Percentiles rank a stretch among this genome's conserved stretches.
Evolutionary conservation across 1,140 invertebrate genomes (phyloP).

Genomic region (Drosophila santomea): DNA sequence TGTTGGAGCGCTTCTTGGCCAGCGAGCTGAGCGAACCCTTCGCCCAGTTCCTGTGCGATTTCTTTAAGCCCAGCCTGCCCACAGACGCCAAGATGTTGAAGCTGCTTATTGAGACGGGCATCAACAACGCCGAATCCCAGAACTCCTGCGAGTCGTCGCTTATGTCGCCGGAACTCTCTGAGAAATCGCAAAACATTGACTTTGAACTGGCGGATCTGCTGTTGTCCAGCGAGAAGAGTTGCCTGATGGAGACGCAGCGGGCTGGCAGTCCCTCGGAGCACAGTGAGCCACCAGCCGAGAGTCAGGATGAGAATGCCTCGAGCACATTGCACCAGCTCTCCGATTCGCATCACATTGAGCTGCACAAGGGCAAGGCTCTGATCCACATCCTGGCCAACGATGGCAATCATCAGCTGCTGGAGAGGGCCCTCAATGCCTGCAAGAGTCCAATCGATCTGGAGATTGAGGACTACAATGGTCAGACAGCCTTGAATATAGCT

Average conservation of each 20-base stretch:
- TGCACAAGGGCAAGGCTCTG: slow-evolving; percentile 88
- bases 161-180: slow-evolving; percentile 82
- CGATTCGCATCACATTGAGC: slow-evolving; percentile 85
- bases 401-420: slow-evolving; percentile 88
- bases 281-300: slow-evolving; percentile 77
- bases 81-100: slow-evolving; percentile 88
- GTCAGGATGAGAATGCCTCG: slow-evolving; percentile 79
- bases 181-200: slow-evolving; percentile 83
- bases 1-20: slow-evolving; percentile 77
- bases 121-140: slow-evolving; percentile 83
- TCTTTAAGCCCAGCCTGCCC: slow-evolving; percentile 86
- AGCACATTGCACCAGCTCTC: slow-evolving; percentile 79
- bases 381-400: slow-evolving; percentile 91
- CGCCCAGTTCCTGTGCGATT: slow-evolving; percentile 79
- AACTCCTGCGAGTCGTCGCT: slow-evolving; percentile 82
- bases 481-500: slow-evolving; percentile 93
- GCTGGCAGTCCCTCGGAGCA: slow-evolving; percentile 79
- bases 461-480: slow-evolving; percentile 90
- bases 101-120: slow-evolving; percentile 88
- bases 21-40: slow-evolving; percentile 79
- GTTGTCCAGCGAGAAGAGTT: slow-evolving; percentile 80
- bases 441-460: slow-evolving; percentile 87
- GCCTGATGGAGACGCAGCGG: slow-evolving; percentile 78
- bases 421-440: slow-evolving; percentile 87
- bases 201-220: slow-evolving; percentile 82